These are phyloP conservation scores for Tricholaema leucomelas DNA, from an alignment of 2,113 vertebrate species.

Conservation along the genomic window DNA sequence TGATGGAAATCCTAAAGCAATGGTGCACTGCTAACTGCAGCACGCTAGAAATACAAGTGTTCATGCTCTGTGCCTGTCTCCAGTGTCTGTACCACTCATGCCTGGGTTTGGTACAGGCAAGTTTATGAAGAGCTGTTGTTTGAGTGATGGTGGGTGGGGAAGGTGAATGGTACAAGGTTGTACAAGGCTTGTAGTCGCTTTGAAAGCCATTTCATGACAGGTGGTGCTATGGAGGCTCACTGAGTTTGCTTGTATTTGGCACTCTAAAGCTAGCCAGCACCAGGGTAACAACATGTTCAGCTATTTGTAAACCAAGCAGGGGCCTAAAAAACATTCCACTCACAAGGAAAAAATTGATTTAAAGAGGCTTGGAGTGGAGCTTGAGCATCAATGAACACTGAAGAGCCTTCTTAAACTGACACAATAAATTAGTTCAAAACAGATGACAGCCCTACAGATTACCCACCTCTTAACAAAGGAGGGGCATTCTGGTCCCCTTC, in stretches of 20 bases:
- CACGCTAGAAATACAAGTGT: background rate
- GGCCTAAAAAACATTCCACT: constrained; percentile 84
- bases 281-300: constrained; percentile 86
- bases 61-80: background rate
- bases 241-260: constrained; percentile 78
- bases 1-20: constrained; percentile 9
- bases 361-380: constrained; percentile 81
- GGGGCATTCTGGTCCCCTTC: constrained; percentile 78
- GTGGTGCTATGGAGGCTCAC: constrained; percentile 81
- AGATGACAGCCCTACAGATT: constrained; percentile 88
- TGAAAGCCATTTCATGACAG: constrained; percentile 77
- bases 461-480: constrained; percentile 87
- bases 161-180: constrained; percentile 59
- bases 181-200: constrained; percentile 54
- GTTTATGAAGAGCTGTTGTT: constrained; percentile 12
- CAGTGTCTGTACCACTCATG: background rate
- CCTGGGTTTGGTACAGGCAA: background rate
- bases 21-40: constrained; percentile 9
- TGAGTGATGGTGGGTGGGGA: constrained; percentile 53
- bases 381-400: constrained; percentile 82
- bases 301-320: constrained; percentile 92
- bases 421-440: constrained; percentile 91
- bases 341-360: constrained; percentile 85
- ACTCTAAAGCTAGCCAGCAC: constrained; percentile 78
- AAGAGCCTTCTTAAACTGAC: constrained; percentile 88